A percentile compares a stretch with the other conserved stretches of the same genome.
These are phyloP conservation scores for Allacma fusca DNA, from an alignment of 2,888 invertebrate species.

Conservation along the genomic window DNA sequence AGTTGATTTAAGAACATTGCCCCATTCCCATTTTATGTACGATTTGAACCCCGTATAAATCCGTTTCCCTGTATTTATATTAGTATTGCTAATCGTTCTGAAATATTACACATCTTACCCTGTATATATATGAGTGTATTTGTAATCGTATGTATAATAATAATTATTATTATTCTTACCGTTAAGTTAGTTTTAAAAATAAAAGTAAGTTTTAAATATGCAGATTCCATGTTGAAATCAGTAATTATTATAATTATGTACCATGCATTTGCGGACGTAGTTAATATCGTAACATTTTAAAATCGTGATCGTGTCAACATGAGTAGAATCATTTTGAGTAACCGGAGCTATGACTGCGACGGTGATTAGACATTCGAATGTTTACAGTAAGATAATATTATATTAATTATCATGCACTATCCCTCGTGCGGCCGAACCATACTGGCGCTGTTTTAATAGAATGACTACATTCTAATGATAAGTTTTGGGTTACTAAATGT, in stretches of 20 bases:
- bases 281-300: neutral
- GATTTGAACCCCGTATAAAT: neutral
- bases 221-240: no score
- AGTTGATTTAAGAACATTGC: no score
- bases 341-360: neutral
- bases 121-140: neutral
- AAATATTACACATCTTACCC: neutral
- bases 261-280: constrained; percentile 1
- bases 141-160: no score
- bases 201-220: no score
- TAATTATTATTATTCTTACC: no score
- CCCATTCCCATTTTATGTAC: neutral
- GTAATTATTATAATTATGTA: no score
- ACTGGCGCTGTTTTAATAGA: neutral
- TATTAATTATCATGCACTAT: constrained; percentile 3
- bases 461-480: neutral
- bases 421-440: neutral
- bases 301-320: neutral
- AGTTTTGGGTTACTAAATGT: neutral
- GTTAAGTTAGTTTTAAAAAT: no score
- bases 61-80: neutral
- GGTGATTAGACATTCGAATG: constrained; percentile 3
- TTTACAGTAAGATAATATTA: constrained; percentile 2
- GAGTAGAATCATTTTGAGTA: neutral
- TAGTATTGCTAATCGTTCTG: neutral